These are phyloP conservation scores for Petaurus breviceps DNA, from an alignment of 2,113 vertebrate species.

Conservation along the genomic window DNA sequence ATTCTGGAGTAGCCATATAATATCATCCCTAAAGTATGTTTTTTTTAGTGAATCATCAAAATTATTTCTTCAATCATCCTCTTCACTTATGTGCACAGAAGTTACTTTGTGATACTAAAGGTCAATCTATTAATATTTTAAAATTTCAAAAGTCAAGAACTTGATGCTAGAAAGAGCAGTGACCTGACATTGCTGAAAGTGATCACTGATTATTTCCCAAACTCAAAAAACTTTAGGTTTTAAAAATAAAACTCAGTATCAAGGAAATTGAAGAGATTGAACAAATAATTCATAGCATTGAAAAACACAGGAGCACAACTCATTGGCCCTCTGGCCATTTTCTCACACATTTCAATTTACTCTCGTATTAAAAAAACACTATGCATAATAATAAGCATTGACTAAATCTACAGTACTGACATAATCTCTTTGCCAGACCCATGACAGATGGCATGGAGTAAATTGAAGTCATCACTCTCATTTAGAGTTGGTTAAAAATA, in stretches of 20 bases:
- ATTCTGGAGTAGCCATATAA: background rate
- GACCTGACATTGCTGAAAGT: background rate
- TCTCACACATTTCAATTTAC: conserved; percentile 61
- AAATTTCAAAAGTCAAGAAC: background rate
- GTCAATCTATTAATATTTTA: background rate
- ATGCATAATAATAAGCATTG: conserved; percentile 52
- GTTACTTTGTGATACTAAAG: background rate
- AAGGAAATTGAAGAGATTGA: background rate
- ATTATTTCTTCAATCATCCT: background rate
- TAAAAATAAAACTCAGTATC: background rate
- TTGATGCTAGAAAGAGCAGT: background rate
- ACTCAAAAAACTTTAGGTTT: background rate
- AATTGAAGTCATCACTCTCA: conserved; percentile 53
- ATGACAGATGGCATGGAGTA: conserved; percentile 44
- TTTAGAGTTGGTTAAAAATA: conserved; percentile 41
- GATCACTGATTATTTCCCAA: background rate
- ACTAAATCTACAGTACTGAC: conserved; percentile 45
- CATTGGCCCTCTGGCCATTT: conserved; percentile 21
- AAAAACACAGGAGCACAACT: background rate
- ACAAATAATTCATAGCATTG: background rate
- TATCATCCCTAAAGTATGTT: background rate
- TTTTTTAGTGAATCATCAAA: background rate
- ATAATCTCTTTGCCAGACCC: conserved; percentile 52
- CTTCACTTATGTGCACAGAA: background rate
- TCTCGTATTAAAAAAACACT: conserved; percentile 20